phyloP scores from a whole-genome alignment of 23 tunicate species.

The Ciona savignyi region DNA sequence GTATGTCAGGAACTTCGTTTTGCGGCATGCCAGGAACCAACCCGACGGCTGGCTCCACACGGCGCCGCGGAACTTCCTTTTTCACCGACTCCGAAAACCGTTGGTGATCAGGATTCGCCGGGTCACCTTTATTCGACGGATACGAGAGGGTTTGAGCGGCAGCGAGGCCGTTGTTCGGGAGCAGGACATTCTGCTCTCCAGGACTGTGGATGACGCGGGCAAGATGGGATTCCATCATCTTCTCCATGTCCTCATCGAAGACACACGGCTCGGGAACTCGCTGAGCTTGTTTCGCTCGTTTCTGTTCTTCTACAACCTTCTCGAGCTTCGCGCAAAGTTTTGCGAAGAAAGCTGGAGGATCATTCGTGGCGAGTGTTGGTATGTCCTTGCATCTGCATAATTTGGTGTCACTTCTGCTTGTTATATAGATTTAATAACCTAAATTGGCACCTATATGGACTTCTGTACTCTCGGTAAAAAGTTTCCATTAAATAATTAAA shows the following conservation, averaged over 20 bases:
- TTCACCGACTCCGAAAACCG: not conserved
- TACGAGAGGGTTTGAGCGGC: not conserved
- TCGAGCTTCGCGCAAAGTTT: slow-evolving; percentile 40
- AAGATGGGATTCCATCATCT: slow-evolving; percentile 42
- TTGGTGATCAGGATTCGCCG: not conserved
- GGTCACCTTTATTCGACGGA: not conserved
- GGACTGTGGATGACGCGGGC: slow-evolving; percentile 45
- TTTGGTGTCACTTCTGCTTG: no score
- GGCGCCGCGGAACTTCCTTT: not conserved
- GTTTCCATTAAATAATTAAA: no score
- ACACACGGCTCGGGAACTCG: not conserved
- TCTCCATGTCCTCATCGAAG: slow-evolving; percentile 39
- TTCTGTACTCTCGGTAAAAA: no score
- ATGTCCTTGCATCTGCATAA: slow-evolving; percentile 20
- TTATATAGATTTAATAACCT: no score
- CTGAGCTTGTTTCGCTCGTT: not conserved
- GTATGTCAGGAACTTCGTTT: slow-evolving; percentile 87
- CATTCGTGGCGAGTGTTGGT: slow-evolving; percentile 68
- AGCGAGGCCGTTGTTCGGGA: not conserved
- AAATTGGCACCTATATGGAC: no score
- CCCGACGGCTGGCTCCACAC: slow-evolving; percentile 6
- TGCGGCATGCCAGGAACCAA: slow-evolving; percentile 71
- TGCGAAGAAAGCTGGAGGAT: slow-evolving; percentile 61
- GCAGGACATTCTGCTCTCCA: slow-evolving; percentile 15
- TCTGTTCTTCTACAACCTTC: slow-evolving; percentile 54